Percentiles rank a stretch among this genome's conserved stretches.
Conservation (phyloP, 2,113 vertebrate genomes). For the Todiramphus saurophagus region DNA sequence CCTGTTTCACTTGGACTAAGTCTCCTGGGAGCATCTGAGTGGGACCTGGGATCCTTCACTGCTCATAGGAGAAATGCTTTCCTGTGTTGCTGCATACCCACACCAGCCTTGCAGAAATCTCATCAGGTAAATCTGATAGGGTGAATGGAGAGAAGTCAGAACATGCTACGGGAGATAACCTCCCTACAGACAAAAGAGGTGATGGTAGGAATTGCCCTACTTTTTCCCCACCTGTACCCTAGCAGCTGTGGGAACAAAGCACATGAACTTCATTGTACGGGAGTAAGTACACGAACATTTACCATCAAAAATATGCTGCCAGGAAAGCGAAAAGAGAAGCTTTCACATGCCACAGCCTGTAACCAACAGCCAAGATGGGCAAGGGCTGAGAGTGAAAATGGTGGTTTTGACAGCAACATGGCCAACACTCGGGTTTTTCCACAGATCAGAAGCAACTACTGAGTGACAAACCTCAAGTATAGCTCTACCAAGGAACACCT, state of each 20-base stretch:
- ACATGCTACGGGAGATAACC: background rate
- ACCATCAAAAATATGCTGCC: accelerated
- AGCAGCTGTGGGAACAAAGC: background rate
- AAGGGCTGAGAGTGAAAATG: accelerated
- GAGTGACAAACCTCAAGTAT: background rate
- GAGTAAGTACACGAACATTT: background rate
- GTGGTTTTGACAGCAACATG: background rate
- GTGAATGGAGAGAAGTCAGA: background rate
- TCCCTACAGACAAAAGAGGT: background rate
- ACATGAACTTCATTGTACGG: background rate
- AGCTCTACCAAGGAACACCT: background rate
- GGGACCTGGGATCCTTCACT: background rate
- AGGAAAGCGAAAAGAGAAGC: background rate
- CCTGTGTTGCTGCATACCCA: background rate
- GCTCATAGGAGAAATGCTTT: background rate
- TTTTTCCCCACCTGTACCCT: background rate
- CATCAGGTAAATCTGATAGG: background rate
- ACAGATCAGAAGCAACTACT: background rate
- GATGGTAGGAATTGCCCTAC: background rate
- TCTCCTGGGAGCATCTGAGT: background rate
- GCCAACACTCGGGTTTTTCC: accelerated
- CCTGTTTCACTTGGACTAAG: background rate
- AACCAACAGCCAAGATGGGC: accelerated
- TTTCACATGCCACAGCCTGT: accelerated
- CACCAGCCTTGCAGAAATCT: background rate